phyloP scores from a whole-genome alignment of 2,797 vertebrate species.

The Bothrops alternatus region DNA sequence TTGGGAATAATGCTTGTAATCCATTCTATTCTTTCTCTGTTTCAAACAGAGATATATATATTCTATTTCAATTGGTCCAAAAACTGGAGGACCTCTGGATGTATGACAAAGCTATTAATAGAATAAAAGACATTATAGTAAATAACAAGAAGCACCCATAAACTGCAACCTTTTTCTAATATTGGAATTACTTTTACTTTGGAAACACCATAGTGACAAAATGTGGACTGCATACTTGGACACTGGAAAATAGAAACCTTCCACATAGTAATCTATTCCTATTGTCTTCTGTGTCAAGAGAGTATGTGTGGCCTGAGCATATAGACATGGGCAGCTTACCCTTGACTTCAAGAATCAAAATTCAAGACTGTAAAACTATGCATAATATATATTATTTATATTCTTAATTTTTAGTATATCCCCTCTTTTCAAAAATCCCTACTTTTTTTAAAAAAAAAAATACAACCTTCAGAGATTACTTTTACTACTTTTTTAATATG shows the following conservation, averaged over 20 bases:
- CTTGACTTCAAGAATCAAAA: neutral
- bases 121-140: neutral
- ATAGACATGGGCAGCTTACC: neutral
- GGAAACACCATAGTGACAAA: neutral
- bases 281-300: neutral
- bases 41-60: neutral
- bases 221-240: neutral
- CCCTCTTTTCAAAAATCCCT: neutral
- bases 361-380: neutral
- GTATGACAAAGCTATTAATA: neutral
- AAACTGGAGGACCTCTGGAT: neutral
- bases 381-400: neutral
- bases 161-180: neutral
- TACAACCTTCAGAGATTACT: slow-evolving; percentile 11
- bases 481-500: neutral
- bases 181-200: neutral
- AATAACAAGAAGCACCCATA: neutral
- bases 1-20: neutral
- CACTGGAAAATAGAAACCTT: neutral
- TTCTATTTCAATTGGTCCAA: neutral
- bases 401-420: too few species aligned
- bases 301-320: neutral
- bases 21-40: neutral
- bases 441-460: neutral
- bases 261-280: neutral